Base-by-base conservation (phyloP, 2,113 vertebrate genomes). In the Muscicapa adusta region DNA sequence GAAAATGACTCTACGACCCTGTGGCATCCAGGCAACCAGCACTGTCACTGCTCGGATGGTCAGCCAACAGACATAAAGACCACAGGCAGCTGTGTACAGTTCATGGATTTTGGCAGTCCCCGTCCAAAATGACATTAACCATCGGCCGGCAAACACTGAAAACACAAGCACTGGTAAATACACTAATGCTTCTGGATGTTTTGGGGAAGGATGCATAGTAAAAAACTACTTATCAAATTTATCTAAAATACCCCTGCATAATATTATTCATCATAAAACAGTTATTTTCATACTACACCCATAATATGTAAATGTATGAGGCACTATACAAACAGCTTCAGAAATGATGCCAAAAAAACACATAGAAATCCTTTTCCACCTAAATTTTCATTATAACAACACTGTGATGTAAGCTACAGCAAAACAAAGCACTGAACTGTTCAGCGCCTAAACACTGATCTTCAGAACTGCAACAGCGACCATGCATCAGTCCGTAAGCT, bases 71-170 rank as follows among this genome's bases (percentile, higher is more conserved):
- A 99, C 99, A 48, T 99, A 99, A 17, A 99, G 98, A 78, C 99
- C 99, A 76, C 99, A 99, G 1, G 99, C 99, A 70, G 99, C 99
- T 4, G 99, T 99, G 97, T 99, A 99, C 66, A 99, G 97, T 72
- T 99, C 99, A 5, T 99, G 99, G 96, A 99, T 99, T 98, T 99
- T 99, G 82, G 99, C 99, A 91, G 97, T 99, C 78, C 99, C 99
- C 22, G 99, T 99, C 99, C 99, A 99, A 97, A 99, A 99, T 5
- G 99, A 99, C 99, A 99, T 99, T 75, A 99, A 92, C 99, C 99
- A 99, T 66, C 99, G 99, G 23, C 99, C 99, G 48, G 99, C 98
- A 65, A 99, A 99, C 53, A 99, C 99, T 99, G 96, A 85, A 97
- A 97, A 96, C 16, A 97, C 63, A 98, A 93, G 95, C 47, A 93